phyloP scores from a whole-genome alignment of 92 coral and sea anemone genomes.

The Anthopleura xanthogrammica region DNA sequence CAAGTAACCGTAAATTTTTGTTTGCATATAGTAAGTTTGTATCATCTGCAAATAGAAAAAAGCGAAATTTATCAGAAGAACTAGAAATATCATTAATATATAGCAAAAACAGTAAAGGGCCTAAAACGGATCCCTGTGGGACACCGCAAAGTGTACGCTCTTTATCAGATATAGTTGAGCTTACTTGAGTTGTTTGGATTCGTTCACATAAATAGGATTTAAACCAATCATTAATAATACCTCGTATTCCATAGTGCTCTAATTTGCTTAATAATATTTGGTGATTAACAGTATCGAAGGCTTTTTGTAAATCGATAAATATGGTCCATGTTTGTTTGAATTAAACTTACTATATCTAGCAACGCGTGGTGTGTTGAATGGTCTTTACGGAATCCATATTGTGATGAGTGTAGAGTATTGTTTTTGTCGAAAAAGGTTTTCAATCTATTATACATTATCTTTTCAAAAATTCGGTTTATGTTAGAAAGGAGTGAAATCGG shows the following conservation, averaged over 20 bases:
- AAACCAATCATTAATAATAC: no score
- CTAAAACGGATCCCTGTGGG: conserved; percentile 40
- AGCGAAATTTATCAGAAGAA: conserved; percentile 25
- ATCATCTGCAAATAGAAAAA: conserved; percentile 40
- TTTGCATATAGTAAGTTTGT: conserved; percentile 33
- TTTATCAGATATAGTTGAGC: conserved; percentile 1
- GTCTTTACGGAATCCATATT: conserved; percentile 38
- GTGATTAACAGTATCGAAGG: no score
- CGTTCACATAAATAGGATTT: no score
- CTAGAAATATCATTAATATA: conserved; percentile 35
- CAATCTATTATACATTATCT: conserved; percentile 34
- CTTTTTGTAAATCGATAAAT: no score
- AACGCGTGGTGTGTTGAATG: conserved; percentile 40
- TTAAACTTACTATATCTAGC: conserved; percentile 32
- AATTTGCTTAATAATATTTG: no score
- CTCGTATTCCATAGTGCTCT: not conserved
- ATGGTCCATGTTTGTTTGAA: conserved; percentile 37
- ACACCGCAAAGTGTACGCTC: conserved; percentile 10
- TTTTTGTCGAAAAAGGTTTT: conserved; percentile 6
- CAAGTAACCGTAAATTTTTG: conserved; percentile 12
- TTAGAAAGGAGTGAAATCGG: conserved; percentile 34
- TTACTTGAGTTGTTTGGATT: no score
- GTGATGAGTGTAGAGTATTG: conserved; percentile 14
- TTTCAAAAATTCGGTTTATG: conserved; percentile 44
- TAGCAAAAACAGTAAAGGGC: conserved; percentile 35